Evolutionary conservation across 2,113 vertebrate species (phyloP).

Genomic region (Recurvirostra avosetta): DNA sequence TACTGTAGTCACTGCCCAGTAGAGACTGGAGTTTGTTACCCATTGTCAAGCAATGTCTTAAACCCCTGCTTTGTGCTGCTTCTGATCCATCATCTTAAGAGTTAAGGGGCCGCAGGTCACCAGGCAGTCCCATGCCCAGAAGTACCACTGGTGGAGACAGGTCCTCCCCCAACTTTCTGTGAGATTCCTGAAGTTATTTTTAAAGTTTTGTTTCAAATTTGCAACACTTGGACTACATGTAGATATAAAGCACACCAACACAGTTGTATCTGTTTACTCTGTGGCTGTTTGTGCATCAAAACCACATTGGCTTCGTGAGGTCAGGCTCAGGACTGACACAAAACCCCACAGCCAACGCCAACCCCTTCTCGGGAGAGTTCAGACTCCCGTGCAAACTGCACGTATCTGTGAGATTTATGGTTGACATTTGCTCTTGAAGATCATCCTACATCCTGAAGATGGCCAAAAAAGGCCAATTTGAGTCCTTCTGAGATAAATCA

Average conservation of each 20-base stretch:
- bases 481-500: background rate
- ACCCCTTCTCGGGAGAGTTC: background rate
- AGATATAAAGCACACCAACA: background rate
- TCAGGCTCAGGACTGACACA: background rate
- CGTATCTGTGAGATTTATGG: background rate
- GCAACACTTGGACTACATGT: accelerated
- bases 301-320: accelerated
- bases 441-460: too few species aligned
- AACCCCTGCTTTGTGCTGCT: background rate
- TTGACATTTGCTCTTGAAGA: background rate
- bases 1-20: too few species aligned
- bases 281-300: background rate
- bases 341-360: accelerated
- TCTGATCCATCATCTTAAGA: background rate
- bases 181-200: background rate
- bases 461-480: too few species aligned
- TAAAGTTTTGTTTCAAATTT: background rate
- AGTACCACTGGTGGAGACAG: background rate
- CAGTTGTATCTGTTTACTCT: background rate
- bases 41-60: background rate
- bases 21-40: background rate
- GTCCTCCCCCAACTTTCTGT: background rate
- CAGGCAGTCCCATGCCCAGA: background rate
- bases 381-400: background rate
- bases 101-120: background rate